These are phyloP conservation scores for Thysanoteuthis rhombus DNA, from an alignment of 2,888 invertebrate genomes.

Conservation along the genomic window DNA sequence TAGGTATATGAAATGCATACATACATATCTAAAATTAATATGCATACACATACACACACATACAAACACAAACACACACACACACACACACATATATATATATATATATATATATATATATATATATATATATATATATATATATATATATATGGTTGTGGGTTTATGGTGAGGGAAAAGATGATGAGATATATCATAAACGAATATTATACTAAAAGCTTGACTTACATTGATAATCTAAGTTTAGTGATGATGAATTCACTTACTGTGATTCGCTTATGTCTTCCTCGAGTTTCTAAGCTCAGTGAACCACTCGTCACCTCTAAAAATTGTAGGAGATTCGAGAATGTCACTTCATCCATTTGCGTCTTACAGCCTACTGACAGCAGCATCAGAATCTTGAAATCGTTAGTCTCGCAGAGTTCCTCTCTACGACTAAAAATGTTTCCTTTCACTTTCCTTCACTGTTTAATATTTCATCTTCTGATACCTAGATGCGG, in stretches of 20 bases:
- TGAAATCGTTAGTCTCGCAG: not conserved
- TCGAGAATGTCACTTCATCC: not conserved
- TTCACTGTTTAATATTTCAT: not conserved
- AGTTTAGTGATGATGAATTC: not conserved
- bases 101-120: too few relatives aligned
- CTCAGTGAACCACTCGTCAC: not conserved
- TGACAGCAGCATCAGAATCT: not conserved
- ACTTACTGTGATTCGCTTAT: not conserved
- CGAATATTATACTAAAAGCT: not conserved
- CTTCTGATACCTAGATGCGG: not conserved
- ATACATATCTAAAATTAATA: too few relatives aligned
- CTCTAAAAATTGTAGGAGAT: not conserved
- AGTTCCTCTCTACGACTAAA: not conserved
- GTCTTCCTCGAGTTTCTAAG: not conserved
- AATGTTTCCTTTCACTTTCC: slow-evolving; percentile 12
- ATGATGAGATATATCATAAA: not conserved
- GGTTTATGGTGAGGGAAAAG: not conserved
- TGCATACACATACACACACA: too few relatives aligned
- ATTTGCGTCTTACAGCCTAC: not conserved
- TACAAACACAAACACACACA: too few relatives aligned
- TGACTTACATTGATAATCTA: not conserved
- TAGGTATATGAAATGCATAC: too few relatives aligned
- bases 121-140: too few relatives aligned
- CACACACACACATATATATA: too few relatives aligned
- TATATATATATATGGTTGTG: not conserved